A percentile compares a stretch with the other conserved stretches of the same genome.
Evolutionary conservation across 1,140 invertebrate species (phyloP).

Genomic region (Temnothorax longispinosus): DNA sequence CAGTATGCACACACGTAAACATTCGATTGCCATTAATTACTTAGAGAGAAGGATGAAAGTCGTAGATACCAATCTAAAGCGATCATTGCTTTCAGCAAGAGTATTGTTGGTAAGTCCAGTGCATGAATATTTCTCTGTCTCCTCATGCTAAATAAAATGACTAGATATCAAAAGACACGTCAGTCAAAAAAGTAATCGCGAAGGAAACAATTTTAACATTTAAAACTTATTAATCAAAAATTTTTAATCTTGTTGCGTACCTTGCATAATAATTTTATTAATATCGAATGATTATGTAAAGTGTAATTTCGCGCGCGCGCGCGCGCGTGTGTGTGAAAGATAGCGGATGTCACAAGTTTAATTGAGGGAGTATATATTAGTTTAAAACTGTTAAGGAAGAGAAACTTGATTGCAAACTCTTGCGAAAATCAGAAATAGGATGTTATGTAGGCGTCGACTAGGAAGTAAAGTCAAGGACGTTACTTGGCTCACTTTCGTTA

Average conservation of each 20-base stretch:
- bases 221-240: background rate
- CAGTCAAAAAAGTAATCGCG: no score
- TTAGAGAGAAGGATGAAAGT: constrained; percentile 5
- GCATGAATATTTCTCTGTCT: background rate
- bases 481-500: constrained; percentile 38
- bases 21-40: constrained; percentile 32
- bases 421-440: constrained; percentile 17
- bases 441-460: constrained; percentile 10
- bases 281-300: background rate
- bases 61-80: background rate
- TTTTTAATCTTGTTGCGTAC: background rate
- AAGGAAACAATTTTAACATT: background rate
- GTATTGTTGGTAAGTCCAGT: background rate
- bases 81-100: background rate
- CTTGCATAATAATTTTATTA: background rate
- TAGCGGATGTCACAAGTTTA: background rate
- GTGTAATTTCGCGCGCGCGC: background rate
- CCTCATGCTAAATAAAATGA: background rate
- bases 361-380: background rate
- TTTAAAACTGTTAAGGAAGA: background rate
- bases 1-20: background rate
- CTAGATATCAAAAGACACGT: background rate
- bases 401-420: constrained; percentile 11
- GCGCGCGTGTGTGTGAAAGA: background rate
- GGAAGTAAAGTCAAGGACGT: constrained; percentile 57